These are phyloP conservation scores for Aviceda subcristata DNA, from an alignment of 2,113 vertebrate species.

Conservation along the genomic window DNA sequence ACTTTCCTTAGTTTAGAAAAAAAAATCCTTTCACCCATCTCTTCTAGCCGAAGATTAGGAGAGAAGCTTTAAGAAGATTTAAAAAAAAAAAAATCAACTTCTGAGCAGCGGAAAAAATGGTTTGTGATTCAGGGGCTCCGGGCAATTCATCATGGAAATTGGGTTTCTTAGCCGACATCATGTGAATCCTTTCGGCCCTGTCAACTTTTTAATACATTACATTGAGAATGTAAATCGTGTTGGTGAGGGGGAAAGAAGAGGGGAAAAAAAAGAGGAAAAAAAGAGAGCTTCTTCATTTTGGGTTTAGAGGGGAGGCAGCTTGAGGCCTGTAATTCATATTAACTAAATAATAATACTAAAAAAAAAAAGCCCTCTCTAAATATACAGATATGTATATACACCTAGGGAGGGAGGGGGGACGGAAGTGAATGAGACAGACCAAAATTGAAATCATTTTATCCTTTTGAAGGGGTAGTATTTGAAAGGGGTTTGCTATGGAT, in stretches of 20 bases:
- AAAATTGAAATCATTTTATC: slow-evolving; percentile 72
- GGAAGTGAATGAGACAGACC: slow-evolving; percentile 55
- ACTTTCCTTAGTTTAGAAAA: slow-evolving; percentile 91
- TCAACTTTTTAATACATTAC: slow-evolving; percentile 99
- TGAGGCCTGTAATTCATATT: slow-evolving; percentile 80
- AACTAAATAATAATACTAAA: slow-evolving; percentile 75
- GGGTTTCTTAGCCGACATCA: slow-evolving; percentile 99
- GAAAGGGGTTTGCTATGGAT: slow-evolving; percentile 49
- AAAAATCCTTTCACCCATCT: slow-evolving; percentile 97
- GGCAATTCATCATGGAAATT: slow-evolving; percentile 99
- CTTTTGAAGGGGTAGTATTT: slow-evolving; percentile 61
- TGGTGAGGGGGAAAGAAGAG: slow-evolving; percentile 78
- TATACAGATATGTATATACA: slow-evolving; percentile 58
- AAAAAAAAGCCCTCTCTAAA: slow-evolving; percentile 36
- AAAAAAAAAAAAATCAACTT: slow-evolving; percentile 89
- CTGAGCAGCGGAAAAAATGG: slow-evolving; percentile 92
- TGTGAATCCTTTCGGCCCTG: slow-evolving; percentile 99
- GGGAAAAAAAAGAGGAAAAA: slow-evolving; percentile 42
- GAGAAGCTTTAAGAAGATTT: slow-evolving; percentile 99
- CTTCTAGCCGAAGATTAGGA: slow-evolving; percentile 99
- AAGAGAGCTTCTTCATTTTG: slow-evolving; percentile 83
- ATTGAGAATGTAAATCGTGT: slow-evolving; percentile 99
- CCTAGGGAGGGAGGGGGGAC: slow-evolving; percentile 1
- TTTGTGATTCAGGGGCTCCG: slow-evolving; percentile 99
- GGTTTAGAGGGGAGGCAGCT: slow-evolving; percentile 76